Conservation (phyloP, 2,888 invertebrate genomes). For the Habroteleia sp. region DNA sequence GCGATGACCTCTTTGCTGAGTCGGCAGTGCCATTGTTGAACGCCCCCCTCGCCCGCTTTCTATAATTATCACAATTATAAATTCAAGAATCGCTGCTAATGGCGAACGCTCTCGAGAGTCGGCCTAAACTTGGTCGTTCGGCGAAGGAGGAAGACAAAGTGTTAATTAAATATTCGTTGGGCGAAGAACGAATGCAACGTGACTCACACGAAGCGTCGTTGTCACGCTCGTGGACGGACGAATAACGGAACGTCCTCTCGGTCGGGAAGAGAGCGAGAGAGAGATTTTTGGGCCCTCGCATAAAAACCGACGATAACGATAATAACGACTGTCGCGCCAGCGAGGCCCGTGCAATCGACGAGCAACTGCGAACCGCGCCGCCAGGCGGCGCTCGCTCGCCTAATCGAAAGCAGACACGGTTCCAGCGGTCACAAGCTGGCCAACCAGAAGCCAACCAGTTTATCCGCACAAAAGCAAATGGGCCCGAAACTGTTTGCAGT, state of each 20-base stretch:
- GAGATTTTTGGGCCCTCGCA: no score
- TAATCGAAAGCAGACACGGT: conserved; percentile 27
- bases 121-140: no score
- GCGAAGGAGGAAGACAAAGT: conserved; percentile 19
- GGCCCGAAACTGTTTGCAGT: no score
- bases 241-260: no score
- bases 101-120: neutral
- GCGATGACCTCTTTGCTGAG: conserved; percentile 56
- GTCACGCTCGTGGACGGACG: no score
- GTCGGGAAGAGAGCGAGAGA: no score
- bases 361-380: no score
- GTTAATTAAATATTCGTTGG: conserved; percentile 46
- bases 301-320: no score
- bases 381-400: conserved; percentile 71
- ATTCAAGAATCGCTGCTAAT: conserved; percentile 1
- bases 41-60: neutral
- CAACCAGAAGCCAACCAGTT: conserved; percentile 21
- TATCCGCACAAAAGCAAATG: neutral
- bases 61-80: conserved; percentile 41
- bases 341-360: no score
- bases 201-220: no score
- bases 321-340: no score
- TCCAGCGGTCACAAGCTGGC: conserved; percentile 20
- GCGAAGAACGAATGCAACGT: conserved; percentile 7
- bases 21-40: conserved; percentile 51